Conservation (phyloP, 2,113 vertebrate genomes). For the Hypomesus transpacificus region DNA sequence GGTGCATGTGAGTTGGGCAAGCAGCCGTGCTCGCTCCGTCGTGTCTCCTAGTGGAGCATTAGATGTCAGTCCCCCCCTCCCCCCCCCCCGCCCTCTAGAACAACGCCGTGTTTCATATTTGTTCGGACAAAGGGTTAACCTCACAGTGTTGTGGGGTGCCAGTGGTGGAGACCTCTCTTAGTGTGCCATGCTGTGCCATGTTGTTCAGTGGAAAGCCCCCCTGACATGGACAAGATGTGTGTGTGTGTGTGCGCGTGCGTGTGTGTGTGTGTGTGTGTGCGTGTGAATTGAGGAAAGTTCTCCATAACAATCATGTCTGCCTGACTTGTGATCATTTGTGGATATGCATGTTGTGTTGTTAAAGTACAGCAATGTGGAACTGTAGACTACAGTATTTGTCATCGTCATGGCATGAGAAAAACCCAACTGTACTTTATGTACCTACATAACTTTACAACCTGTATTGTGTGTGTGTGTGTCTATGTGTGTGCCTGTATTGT, state of each 20-base stretch:
- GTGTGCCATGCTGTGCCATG: neutral
- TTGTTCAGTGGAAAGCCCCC: neutral
- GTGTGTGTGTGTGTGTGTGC: no score
- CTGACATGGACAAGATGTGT: neutral
- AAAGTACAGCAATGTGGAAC: neutral
- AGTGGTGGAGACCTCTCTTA: neutral
- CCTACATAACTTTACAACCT: no score
- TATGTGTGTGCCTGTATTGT: neutral
- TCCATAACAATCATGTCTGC: neutral
- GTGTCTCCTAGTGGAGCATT: neutral
- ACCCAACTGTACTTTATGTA: neutral
- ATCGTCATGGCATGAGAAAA: neutral
- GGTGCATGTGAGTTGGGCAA: neutral
- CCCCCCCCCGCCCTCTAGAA: neutral
- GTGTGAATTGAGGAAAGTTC: neutral
- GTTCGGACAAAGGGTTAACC: neutral
- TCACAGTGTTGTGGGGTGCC: neutral
- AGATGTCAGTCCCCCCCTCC: neutral
- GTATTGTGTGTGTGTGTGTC: constrained; percentile 8
- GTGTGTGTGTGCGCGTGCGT: no score
- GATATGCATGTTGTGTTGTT: neutral
- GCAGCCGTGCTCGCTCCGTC: neutral
- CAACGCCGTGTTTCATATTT: neutral
- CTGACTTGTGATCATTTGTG: neutral
- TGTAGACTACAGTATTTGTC: neutral